Evolutionary conservation across 2,113 vertebrate species (phyloP).

Genomic region (Ancistrus triradiatus): DNA sequence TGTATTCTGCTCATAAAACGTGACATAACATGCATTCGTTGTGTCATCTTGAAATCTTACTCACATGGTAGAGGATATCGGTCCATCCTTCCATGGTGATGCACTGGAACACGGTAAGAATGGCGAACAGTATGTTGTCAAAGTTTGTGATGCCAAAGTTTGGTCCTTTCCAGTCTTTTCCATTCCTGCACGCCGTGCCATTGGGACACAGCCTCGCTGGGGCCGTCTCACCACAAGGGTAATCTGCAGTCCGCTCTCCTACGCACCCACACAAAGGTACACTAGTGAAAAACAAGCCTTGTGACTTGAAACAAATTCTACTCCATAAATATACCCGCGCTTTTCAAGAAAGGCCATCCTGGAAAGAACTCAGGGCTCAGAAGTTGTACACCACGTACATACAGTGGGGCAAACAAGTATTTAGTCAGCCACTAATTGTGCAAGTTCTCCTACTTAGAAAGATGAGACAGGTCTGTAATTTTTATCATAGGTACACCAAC

Average conservation of each 20-base stretch:
- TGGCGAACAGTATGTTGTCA: conserved; percentile 83
- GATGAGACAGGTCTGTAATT: too few relatives aligned
- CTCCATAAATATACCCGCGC: too few relatives aligned
- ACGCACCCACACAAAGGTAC: conserved; percentile 13
- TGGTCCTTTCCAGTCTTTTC: conserved; percentile 87
- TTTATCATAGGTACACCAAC: too few relatives aligned
- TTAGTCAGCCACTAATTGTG: too few relatives aligned
- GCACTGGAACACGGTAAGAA: conserved; percentile 95
- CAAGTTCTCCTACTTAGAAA: too few relatives aligned
- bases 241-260: conserved; percentile 79
- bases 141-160: conserved; percentile 98
- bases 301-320: too few relatives aligned
- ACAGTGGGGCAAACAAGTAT: too few relatives aligned
- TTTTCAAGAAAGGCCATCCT: too few relatives aligned
- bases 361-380: too few relatives aligned
- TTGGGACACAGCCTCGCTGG: conserved; percentile 81
- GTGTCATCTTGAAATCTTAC: conserved; percentile 49
- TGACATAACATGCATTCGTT: background rate
- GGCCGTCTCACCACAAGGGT: conserved; percentile 80
- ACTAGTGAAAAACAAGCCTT: too few relatives aligned
- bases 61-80: conserved; percentile 91
- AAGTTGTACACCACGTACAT: too few relatives aligned
- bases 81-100: conserved; percentile 99
- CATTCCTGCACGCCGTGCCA: conserved; percentile 73
- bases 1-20: too few relatives aligned